Evolutionary conservation across 2,113 vertebrate species (phyloP).

Genomic region (Microtus montanus): DNA sequence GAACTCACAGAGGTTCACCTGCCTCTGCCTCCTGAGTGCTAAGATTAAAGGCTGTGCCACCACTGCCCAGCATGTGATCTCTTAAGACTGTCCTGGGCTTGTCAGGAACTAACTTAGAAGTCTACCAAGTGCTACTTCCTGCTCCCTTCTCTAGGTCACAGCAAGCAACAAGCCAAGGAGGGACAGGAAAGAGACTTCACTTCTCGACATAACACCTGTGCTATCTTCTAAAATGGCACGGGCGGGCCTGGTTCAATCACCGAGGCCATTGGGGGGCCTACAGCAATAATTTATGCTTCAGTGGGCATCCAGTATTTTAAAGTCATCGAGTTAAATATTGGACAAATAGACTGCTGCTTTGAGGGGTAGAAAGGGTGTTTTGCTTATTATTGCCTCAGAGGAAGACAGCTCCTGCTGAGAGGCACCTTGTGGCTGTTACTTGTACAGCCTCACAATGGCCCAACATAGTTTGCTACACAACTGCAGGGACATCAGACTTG

Average conservation of each 20-base stretch:
- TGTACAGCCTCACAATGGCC: background rate
- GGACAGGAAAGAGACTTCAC: background rate
- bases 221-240: background rate
- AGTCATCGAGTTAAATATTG: background rate
- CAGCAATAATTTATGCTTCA: background rate
- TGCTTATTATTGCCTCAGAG: background rate
- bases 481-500: accelerated
- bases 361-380: background rate
- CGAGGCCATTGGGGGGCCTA: background rate
- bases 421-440: background rate
- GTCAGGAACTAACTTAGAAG: background rate
- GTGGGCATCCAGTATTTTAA: background rate
- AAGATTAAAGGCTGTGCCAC: too few species aligned
- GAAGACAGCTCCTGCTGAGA: background rate
- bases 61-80: background rate
- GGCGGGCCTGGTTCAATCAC: background rate
- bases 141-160: background rate
- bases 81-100: background rate
- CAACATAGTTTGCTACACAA: accelerated
- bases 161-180: background rate
- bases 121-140: background rate
- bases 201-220: background rate
- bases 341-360: background rate
- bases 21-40: too few species aligned
- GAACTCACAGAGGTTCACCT: too few species aligned